Base-by-base conservation (phyloP, 2,888 invertebrate genomes). In the Sinohyriopsis cumingii region DNA sequence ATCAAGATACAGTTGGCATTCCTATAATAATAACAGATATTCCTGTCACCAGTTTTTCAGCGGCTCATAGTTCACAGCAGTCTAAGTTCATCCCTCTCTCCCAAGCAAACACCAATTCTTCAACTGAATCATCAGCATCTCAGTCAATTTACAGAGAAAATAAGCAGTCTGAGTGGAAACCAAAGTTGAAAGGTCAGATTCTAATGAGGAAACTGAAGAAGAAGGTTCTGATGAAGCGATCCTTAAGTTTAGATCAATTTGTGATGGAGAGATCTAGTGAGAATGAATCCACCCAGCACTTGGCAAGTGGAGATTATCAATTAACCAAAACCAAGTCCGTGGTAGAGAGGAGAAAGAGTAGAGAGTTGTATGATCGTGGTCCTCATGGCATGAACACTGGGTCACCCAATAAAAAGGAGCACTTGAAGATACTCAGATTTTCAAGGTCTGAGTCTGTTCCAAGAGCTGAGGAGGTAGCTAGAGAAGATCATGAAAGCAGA, bases 141-240 rank as follows among this genome's bases (percentile, higher is more conserved):
- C 45, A 45, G 45, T 45, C 45, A 12, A 3, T 45, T 3, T 24
- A 15, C 53, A 69, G 63, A 57, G 69, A 57, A 68, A 64, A n/a
- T 45, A 60, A 60, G 18, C 64, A 28, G 60, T 54, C 68, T 25
- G 64, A 59, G 22, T 80, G 79, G 78, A 80, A 80, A 64, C 67
- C 80, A 57, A 80, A 80, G 59, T 63, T 81, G 57, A 81, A 81
- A 74, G 81, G 78, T 54, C 77, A 77, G 62, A 77, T 77, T 28
- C 55, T 78, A 67, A 80, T 77, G 60, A 54, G 82, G 65, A 82
- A 81, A 33, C 79, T 89, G 54, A 89, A 89, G 68, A 88, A 87
- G 19, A 87, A 86, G 65, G 77, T 90, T 18, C 73, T 90, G 60
- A 84, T 89, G 87, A 88, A 87, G 68, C 79, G 89, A n/a, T 88